Conservation (phyloP, 2,797 vertebrate genomes). For the Capromys pilorides region DNA sequence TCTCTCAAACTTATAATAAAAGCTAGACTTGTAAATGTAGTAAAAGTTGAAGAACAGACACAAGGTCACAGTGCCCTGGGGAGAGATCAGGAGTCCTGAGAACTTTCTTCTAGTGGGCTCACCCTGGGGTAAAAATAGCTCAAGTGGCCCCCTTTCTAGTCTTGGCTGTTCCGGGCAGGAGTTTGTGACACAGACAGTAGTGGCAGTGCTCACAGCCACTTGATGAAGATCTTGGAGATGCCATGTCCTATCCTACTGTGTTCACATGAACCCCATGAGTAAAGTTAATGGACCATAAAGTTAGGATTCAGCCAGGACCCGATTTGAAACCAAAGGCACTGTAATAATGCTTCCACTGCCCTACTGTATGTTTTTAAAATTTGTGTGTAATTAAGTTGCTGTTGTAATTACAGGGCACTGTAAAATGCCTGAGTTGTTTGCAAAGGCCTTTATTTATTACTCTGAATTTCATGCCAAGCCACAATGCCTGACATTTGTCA, state of each 20-base stretch:
- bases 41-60: background rate
- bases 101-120: background rate
- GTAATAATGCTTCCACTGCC: background rate
- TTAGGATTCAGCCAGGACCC: background rate
- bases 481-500: background rate
- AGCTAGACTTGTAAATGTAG: background rate
- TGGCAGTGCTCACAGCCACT: accelerated
- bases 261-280: background rate
- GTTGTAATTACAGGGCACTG: background rate
- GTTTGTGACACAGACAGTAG: background rate
- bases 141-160: accelerated
- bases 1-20: background rate
- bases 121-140: background rate
- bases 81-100: background rate
- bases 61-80: accelerated
- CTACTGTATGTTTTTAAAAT: slow-evolving; percentile 6
- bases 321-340: background rate
- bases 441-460: slow-evolving; percentile 7
- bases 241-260: background rate
- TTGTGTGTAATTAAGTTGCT: background rate
- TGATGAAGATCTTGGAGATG: accelerated
- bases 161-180: accelerated
- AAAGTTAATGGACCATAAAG: background rate
- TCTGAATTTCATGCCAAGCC: background rate
- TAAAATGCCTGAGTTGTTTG: slow-evolving; percentile 24